These are phyloP conservation scores for Euura saliciscinereae DNA, from an alignment of 1,140 invertebrate genomes.

Conservation along the genomic window DNA sequence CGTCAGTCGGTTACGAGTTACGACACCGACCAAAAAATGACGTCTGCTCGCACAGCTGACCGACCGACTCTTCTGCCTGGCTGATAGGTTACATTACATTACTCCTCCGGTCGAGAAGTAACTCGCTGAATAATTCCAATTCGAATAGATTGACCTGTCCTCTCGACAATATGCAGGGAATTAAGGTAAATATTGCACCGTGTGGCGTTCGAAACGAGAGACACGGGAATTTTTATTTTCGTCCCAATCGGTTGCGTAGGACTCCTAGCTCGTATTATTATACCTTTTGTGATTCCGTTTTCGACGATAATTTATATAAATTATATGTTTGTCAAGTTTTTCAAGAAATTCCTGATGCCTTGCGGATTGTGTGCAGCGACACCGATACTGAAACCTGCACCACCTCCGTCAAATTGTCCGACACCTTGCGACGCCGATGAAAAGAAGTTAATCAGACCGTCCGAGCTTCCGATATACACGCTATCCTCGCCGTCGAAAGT, in stretches of 20 bases:
- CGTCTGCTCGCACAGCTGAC: background rate
- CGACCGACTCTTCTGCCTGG: background rate
- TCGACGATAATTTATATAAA: slow-evolving; percentile 8
- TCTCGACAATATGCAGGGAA: slow-evolving; percentile 23
- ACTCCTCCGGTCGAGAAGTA: too few species aligned
- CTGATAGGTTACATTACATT: too few species aligned
- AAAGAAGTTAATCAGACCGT: slow-evolving; percentile 47
- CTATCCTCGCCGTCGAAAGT: slow-evolving; percentile 37
- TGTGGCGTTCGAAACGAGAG: background rate
- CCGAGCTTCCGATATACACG: slow-evolving; percentile 51
- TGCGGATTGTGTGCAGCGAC: slow-evolving; percentile 53
- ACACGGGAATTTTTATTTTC: background rate
- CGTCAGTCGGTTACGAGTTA: background rate
- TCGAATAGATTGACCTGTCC: too few species aligned
- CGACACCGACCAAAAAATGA: background rate
- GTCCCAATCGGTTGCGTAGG: background rate
- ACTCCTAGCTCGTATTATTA: too few species aligned
- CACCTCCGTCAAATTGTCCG: slow-evolving; percentile 25
- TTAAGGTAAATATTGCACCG: slow-evolving; percentile 32
- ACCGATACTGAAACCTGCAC: slow-evolving; percentile 37
- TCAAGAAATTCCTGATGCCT: slow-evolving; percentile 56
- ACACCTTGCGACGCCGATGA: slow-evolving; percentile 25
- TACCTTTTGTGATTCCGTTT: background rate
- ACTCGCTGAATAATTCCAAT: too few species aligned
- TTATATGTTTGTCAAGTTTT: slow-evolving; percentile 41